Conservation (phyloP, 64 coral and sea anemone genomes). For the Actinia equina region DNA sequence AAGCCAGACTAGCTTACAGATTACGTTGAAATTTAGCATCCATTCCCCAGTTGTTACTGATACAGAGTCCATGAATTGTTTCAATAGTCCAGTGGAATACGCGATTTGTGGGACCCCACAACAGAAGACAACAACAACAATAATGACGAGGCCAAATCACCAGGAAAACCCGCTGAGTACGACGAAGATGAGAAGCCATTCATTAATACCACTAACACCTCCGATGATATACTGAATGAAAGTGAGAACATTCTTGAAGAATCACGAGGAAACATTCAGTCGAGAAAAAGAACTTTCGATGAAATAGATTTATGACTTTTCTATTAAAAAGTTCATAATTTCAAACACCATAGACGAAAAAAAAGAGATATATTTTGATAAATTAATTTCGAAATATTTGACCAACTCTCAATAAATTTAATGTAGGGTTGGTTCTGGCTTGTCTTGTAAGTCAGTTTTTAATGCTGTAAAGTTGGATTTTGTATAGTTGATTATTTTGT, state of each 20-base stretch:
- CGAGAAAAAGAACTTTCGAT: slow-evolving; percentile 74
- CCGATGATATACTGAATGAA: neutral
- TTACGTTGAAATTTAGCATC: no score
- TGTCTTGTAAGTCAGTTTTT: no score
- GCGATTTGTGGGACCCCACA: slow-evolving; percentile 29
- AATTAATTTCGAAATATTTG: no score
- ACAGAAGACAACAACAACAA: neutral
- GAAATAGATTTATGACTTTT: slow-evolving; percentile 37
- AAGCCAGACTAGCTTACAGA: no score
- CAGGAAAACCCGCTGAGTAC: neutral
- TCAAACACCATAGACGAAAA: no score
- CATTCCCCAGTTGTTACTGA: no score
- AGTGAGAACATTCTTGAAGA: slow-evolving; percentile 5
- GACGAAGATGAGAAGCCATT: neutral
- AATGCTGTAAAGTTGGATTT: no score
- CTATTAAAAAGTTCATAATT: neutral
- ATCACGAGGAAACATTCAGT: neutral
- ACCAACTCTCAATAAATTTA: no score
- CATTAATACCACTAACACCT: neutral
- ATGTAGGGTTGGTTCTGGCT: no score
- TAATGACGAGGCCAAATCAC: slow-evolving; percentile 1
- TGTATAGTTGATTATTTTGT: no score
- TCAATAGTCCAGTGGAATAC: slow-evolving; percentile 46
- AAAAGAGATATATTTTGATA: no score
- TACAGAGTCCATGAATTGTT: neutral